phyloP scores from a whole-genome alignment of 1,140 invertebrate species.

The Drosophila azteca region DNA sequence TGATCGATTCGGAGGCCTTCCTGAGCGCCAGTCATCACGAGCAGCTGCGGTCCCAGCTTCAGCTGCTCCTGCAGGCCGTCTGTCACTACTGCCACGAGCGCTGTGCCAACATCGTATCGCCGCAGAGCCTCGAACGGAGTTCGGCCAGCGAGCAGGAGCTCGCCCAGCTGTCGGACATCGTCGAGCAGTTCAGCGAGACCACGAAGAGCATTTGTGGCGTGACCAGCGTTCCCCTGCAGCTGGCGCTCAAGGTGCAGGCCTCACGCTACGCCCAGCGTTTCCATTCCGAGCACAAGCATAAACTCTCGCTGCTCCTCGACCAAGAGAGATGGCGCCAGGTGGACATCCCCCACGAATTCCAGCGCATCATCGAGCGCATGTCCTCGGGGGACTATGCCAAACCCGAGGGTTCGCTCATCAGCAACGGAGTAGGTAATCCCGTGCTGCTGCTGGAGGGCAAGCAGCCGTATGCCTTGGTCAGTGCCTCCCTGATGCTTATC shows the following conservation, averaged over 20 bases:
- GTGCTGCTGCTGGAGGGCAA: conserved; percentile 90
- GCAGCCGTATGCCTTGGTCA: conserved; percentile 93
- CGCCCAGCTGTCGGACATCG: conserved; percentile 89
- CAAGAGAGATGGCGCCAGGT: conserved; percentile 96
- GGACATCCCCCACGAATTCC: conserved; percentile 95
- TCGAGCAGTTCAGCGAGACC: conserved; percentile 91
- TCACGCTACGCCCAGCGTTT: conserved; percentile 96
- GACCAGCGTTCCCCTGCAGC: conserved; percentile 90
- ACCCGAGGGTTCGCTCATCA: conserved; percentile 72
- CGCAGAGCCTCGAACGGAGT: conserved; percentile 88
- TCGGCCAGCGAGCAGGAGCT: conserved; percentile 90
- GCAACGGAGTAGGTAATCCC: conserved; percentile 71
- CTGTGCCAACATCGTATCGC: conserved; percentile 92
- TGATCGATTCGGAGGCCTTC: conserved; percentile 87
- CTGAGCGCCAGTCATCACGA: conserved; percentile 89
- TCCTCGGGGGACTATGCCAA: conserved; percentile 83
- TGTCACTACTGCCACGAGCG: conserved; percentile 97
- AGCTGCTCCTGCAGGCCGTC: conserved; percentile 90
- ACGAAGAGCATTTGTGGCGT: conserved; percentile 92
- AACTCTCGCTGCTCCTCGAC: conserved; percentile 93
- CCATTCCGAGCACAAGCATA: conserved; percentile 94
- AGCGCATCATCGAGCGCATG: conserved; percentile 92
- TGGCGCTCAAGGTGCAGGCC: conserved; percentile 94
- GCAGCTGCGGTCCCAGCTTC: conserved; percentile 88
- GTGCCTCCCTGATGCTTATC: conserved; percentile 92